A percentile compares a stretch with the other conserved stretches of the same genome.
Evolutionary conservation across 2,113 vertebrate genomes (phyloP).

Genomic region (Chlorodrepanis virens): DNA sequence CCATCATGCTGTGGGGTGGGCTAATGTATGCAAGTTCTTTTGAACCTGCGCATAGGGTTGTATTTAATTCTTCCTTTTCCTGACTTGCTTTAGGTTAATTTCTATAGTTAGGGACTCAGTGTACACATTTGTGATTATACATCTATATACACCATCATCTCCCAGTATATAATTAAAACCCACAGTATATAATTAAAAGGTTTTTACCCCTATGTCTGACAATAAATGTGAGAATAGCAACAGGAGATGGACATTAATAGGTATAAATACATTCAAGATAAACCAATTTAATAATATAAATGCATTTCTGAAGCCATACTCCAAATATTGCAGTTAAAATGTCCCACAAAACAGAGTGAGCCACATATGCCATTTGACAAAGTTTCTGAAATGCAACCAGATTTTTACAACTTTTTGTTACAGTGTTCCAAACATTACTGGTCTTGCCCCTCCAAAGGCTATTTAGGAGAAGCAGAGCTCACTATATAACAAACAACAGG

Average conservation of each 20-base stretch:
- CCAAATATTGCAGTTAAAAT: neutral
- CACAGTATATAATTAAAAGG: neutral
- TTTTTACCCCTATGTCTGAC: neutral
- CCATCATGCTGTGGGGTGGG: rapidly evolving
- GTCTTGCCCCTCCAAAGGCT: neutral
- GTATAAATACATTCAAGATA: neutral
- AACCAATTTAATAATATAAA: neutral
- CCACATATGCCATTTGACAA: neutral
- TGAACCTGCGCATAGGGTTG: neutral
- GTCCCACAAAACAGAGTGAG: neutral
- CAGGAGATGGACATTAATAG: neutral
- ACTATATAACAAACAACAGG: neutral
- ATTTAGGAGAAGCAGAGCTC: neutral
- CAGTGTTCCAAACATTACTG: neutral
- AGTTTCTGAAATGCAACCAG: neutral
- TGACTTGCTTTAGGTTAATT: neutral
- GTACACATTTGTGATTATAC: neutral
- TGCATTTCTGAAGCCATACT: neutral
- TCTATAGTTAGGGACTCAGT: neutral
- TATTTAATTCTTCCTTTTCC: neutral
- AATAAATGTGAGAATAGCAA: neutral
- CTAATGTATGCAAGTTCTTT: neutral
- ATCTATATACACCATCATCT: too few relatives aligned
- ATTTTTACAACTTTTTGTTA: neutral
- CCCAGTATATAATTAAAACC: neutral